phyloP scores from a whole-genome alignment of 2,113 vertebrate species.

The Ameiurus melas region DNA sequence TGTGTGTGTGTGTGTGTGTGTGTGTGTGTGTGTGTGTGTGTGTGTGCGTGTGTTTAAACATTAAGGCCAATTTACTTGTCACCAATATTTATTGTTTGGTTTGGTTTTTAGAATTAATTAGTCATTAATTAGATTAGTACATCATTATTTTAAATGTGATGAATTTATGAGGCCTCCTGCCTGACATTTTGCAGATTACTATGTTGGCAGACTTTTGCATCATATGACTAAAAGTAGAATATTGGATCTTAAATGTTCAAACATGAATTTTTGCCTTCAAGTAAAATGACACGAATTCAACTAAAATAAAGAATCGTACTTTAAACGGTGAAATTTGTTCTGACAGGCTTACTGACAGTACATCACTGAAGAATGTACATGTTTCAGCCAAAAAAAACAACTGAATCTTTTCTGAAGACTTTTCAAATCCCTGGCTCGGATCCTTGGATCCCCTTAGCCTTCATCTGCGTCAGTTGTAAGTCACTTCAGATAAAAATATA shows the following conservation, averaged over 20 bases:
- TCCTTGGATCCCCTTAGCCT: neutral
- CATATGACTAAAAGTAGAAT: neutral
- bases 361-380: neutral
- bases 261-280: neutral
- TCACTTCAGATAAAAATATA: constrained; percentile 8
- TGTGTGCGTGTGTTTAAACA: neutral
- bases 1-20: too few species aligned
- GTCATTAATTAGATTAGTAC: neutral
- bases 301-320: neutral
- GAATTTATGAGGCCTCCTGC: neutral
- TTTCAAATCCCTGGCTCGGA: neutral
- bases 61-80: neutral
- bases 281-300: neutral
- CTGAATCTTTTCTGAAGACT: neutral
- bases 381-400: neutral
- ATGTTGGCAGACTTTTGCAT: neutral
- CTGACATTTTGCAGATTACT: neutral
- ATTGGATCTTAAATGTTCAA: neutral
- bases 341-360: neutral
- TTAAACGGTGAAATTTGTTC: neutral
- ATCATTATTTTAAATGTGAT: neutral
- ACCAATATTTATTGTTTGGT: neutral
- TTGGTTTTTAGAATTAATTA: neutral
- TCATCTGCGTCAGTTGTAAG: neutral
- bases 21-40: too few species aligned